Evolutionary conservation across 2,888 invertebrate genomes (phyloP), one percentile per base, ranked within the genome.

Genomic region (Asteroscopus sphinx): DNA sequence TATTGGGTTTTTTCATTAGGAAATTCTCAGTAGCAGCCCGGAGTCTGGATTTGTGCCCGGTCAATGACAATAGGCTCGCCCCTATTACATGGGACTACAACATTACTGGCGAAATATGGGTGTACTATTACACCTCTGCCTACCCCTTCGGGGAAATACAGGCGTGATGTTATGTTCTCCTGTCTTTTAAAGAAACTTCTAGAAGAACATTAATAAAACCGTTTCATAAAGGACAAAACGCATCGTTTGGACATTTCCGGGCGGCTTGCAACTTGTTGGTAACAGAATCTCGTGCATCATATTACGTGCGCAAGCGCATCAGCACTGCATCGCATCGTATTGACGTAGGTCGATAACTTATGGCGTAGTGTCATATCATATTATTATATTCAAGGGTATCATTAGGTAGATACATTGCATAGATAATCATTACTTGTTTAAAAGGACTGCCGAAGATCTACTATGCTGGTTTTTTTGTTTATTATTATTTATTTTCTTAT

Each of bases 211-310:
- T 4, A n/a, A 44, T 63, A 63, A 54, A 46, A 30, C n/a, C 15
- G 39, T 56, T n/a, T 8, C n/a, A 48, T 36, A 58, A n/a, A n/a
- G n/a, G 28, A 65, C 42, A 3, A n/a, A 39, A 58, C 51, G 13
- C 36, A 63, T 25, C 30, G 39, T 53, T 59, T 21, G 33, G 25
- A 52, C 41, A 61, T 46, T 61, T 61, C 53, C 62, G 15, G 36
- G 28, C 16, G 30, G 6, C 28, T 37, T 28, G 15, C 16, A 12
- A 11, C 13, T 15, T 6, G 26, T 44, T 39, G 15, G 63, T 68
- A 63, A 49, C 32, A 45, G 25, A 45, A 49, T 25, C 47, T 40
- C 40, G n/a, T 17, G 65, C 67, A 35, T 65, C 67, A 47, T 15
- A 26, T 68, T 48, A 28, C 46, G 25, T 37, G 36, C 40, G 61